Evolutionary conservation across 2,113 vertebrate species (phyloP), one percentile per base, ranked within the genome.

Genomic region (Anolis sagrei): DNA sequence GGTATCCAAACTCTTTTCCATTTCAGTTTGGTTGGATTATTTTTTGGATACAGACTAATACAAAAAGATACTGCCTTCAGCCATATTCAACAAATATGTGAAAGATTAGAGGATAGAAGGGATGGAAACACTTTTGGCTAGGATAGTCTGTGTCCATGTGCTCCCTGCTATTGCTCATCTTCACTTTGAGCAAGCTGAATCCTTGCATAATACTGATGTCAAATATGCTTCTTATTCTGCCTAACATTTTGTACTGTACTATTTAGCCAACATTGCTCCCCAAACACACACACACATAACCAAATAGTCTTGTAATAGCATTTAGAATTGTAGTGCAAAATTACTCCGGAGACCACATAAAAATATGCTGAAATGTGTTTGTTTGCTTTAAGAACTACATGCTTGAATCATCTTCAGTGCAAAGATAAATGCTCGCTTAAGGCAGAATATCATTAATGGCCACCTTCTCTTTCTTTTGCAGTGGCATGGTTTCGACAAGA

Each of bases 211-310:
- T 5, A 7, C 29, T 77, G 14, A 32, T 27, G 16, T 49, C 16
- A 49, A 1, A 66, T 2, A 5, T 49, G 19, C 4, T 70, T 21
- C 23, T 14, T 5, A 21, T 39, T 78, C 16, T 29, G 14, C 29
- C 62, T 51, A 32, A 10, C 23, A 11, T 18, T 1, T n/a, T 0
- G 0, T 14, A 1, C 8, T 54, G 16, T 21, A 21, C 3, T 39
- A 54, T 29, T 73, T 58, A 29, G 18, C 7, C 19, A 9, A 74
- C 3, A 39, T 62, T 3, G 16, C 1, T 78, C 58, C 39, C 34
- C 54, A 25, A 8, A 62, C 39, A 44, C 39, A 44, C 39, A 23
- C 27, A 68, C 64, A 29, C 23, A 68, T 7, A 85, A 0, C 0
- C 2, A 58, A 61, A 85, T 69, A 84, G 27, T 25, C n/a, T 51